phyloP scores from a whole-genome alignment of 2,797 vertebrate species.

The Apogon hyalosoma region DNA sequence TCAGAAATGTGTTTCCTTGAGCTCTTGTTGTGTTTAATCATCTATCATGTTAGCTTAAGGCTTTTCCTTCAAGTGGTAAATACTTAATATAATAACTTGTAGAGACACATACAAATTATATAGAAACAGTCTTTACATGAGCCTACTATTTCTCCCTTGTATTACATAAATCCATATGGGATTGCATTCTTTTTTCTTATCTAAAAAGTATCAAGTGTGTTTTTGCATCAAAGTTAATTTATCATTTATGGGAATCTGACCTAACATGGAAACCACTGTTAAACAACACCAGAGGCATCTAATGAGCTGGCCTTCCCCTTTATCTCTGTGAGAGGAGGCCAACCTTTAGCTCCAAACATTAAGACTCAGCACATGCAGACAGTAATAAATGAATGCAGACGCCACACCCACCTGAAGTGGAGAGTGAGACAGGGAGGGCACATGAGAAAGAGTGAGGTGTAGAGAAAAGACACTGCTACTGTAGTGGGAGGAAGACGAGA shows the following conservation, averaged over 20 bases:
- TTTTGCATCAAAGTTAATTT: slow-evolving; percentile 15
- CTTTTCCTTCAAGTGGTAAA: no score
- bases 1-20: no score
- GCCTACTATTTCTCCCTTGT: no score
- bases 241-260: slow-evolving; percentile 9
- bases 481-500: slow-evolving; percentile 17
- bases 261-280: slow-evolving; percentile 14
- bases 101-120: no score
- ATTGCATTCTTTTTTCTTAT: no score
- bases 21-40: no score
- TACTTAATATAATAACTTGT: no score
- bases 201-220: background rate
- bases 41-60: no score
- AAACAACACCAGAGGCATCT: slow-evolving; percentile 18
- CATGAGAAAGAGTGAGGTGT: background rate
- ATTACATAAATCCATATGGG: no score
- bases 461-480: slow-evolving; percentile 1
- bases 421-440: background rate
- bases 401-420: slow-evolving; percentile 28
- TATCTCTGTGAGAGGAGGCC: slow-evolving; percentile 19
- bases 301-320: slow-evolving; percentile 32
- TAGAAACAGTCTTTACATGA: no score
- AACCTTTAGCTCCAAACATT: slow-evolving; percentile 40
- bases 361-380: slow-evolving; percentile 53
- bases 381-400: slow-evolving; percentile 54